Base-by-base conservation (phyloP, 2,888 invertebrate genomes). In the Noctuana brunneofusca region DNA sequence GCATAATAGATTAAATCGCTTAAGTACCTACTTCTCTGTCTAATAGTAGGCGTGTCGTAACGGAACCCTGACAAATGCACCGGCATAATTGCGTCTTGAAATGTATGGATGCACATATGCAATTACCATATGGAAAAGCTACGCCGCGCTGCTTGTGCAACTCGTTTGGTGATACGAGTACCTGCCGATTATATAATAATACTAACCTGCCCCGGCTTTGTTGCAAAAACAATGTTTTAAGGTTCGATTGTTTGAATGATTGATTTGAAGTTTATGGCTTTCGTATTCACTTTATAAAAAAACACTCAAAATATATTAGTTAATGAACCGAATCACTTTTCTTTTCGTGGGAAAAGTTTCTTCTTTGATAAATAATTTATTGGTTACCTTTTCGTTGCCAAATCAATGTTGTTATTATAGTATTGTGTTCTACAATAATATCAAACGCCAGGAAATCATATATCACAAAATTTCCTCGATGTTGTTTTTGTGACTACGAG, bases 31-130 rank as follows among this genome's bases (percentile, higher is more conserved):
- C n/a, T 41, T 35, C 30, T 50, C 18, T 16, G 43, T 11, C 14
- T 27, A 24, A 55, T 12, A 12, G 38, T 46, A 55, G 48, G 27
- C 49, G 35, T 65, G 69, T 69, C 69, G 68, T 76, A 79, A 80
- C 79, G 75, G 83, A 79, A 81, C 73, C 78, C 79, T 58, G 66
- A 70, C 72, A 79, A 81, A 75, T 82, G 79, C 74, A 65, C 59
- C 41, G 43, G 67, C 69, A 72, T 81, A 79, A 79, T 81, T 78
- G 73, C 74, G 75, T 76, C 74, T 77, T 70, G 72, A 65, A 68
- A 69, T 70, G 76, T 75, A 69, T 70, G 72, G 69, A 64, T 74
- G 75, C 72, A 65, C 67, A 68, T 67, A 32, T 50, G 41, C 50
- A 57, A 30, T 53, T 48, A 48, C 57, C 35, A 41, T 35, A 41